phyloP scores from a whole-genome alignment of 2,113 vertebrate genomes.

The Callithrix jacchus region DNA sequence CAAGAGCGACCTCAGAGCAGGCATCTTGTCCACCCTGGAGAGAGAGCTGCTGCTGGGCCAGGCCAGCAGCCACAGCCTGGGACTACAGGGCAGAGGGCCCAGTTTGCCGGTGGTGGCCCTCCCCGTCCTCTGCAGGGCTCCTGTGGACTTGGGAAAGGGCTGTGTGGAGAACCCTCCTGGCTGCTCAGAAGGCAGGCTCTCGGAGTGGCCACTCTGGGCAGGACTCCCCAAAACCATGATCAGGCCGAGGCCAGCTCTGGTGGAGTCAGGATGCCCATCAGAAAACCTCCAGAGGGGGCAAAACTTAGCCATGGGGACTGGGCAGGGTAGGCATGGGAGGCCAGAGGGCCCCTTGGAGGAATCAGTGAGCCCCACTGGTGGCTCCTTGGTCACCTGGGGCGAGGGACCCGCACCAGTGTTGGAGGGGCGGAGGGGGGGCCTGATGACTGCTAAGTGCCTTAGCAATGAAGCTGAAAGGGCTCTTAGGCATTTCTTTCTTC shows the following conservation, averaged over 20 bases:
- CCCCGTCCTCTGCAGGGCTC: background rate
- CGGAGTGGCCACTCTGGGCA: background rate
- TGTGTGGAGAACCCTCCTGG: background rate
- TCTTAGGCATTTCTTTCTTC: conserved; percentile 30
- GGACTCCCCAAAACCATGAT: background rate
- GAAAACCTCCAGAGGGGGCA: background rate
- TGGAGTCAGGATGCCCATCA: fast-evolving
- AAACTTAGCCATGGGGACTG: no score
- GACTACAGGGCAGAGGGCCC: no score
- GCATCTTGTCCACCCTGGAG: background rate
- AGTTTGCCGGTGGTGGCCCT: fast-evolving
- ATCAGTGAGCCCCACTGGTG: background rate
- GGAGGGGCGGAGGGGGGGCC: fast-evolving
- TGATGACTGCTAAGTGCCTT: background rate
- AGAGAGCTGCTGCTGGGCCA: background rate
- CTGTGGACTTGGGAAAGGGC: background rate
- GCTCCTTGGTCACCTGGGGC: background rate
- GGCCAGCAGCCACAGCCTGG: background rate
- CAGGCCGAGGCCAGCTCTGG: background rate
- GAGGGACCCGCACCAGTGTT: background rate
- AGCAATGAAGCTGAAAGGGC: background rate
- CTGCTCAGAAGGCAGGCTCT: background rate
- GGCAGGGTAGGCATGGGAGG: fast-evolving
- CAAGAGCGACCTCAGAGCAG: background rate
- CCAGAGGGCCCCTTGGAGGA: no score